Evolutionary conservation across 2,888 invertebrate species (phyloP), one percentile per base, ranked within the genome.

Genomic region (Erebia aethiops): DNA sequence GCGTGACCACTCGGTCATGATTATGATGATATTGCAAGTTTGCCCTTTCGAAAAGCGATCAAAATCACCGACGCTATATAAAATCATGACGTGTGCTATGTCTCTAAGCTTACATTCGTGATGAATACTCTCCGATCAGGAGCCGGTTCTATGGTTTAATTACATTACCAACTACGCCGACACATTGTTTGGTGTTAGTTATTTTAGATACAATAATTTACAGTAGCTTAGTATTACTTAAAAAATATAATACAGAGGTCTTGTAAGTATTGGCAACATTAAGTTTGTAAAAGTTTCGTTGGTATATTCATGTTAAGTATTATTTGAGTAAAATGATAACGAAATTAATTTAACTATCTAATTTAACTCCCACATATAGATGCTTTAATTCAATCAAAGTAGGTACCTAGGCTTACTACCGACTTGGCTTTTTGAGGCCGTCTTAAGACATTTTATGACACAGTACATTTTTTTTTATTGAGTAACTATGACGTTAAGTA

Each of bases 131-230:
- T 80, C 79, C 78, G 74, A 78, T 78, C 75, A 63, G 69, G 73
- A 73, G 76, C 88, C 86, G 87, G 87, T 87, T 88, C 79, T 77
- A 80, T 79, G 84, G 81, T 84, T 89, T 89, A 89, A 89, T 90
- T 89, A 87, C 84, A 80, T 80, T 82, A 26, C 26, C 84, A 78
- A 79, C 80, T 78, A 81, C 76, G 77, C 79, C 68, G 77, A 80
- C 78, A 79, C 82, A 84, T 85, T 85, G 84, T 85, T 81, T 80
- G 71, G 77, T 62, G 49, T 49, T 49, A 21, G 1, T 14, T 57
- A 62, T 46, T 62, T 62, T 49, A 62, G 18, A 49, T 49, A 14
- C 21, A 8, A 61, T 21, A 21, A 46, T 46, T 61, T 49, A 26
- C 49, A 21, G 43, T 46, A 61, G 61, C 43, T 16, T 16, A 43